Base-by-base conservation (phyloP, 1,140 invertebrate genomes). In the Hycleus cichorii region DNA sequence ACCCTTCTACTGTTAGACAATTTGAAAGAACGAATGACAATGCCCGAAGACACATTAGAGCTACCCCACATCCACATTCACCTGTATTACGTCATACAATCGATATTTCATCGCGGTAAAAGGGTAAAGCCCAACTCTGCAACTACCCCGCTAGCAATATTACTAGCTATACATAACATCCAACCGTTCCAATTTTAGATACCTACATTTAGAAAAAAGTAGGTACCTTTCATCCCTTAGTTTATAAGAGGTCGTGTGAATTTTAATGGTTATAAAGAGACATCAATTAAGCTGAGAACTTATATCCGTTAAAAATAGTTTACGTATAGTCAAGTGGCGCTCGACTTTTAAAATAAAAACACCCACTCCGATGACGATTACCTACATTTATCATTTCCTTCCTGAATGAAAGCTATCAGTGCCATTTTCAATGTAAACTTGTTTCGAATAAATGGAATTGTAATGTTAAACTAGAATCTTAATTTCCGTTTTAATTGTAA, bases 81-180 rank as follows among this genome's bases (percentile, higher is more conserved):
- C 32, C 32, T 32, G 32, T 32, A 7, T 67, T 67, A 60, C 65
- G 65, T 67, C 65, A 67, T 59, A 58, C 56, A 67, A 67, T 67
- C 65, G 65, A 69, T 69, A 69, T 57, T 63, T 69, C 67, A 69
- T 69, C 63, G 67, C 62, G 60, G 66, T 69, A 69, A 69, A 69
- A 69, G 67, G 67, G 67, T 69, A 60, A 53, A 62, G 54, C 49
- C 43, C 46, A 26, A 32, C 32, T 32, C 32, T 32, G 1, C 32
- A 32, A 5, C 32, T 32, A 32, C 32, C 48, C 51, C 42, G 44
- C 11, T 8, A 26, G 24, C 27, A 0, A 32, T 32, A 32, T 32
- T 32, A 4, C 27, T 32, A 32, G 32, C 2, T 4, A 32, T 32
- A 32, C 18, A 18, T 32, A 4, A 4, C 32, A 32, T 32, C 32